phyloP scores from a whole-genome alignment of 2,888 invertebrate species.

The Heterodera filipjevi region DNA sequence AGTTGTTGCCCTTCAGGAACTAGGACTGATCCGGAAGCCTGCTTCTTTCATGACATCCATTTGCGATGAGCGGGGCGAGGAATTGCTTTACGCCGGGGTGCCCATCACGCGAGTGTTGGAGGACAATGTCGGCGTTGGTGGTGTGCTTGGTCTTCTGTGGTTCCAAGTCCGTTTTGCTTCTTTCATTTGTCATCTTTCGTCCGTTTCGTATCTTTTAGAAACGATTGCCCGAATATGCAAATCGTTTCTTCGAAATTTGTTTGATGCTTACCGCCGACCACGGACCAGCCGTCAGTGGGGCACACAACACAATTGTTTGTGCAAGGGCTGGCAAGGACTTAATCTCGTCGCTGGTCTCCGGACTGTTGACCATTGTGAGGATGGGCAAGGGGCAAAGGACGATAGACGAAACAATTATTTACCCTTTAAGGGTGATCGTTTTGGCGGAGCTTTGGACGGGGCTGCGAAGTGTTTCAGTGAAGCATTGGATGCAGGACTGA shows the following conservation, averaged over 20 bases:
- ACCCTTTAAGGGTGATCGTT: slow-evolving; percentile 82
- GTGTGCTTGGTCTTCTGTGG: slow-evolving; percentile 94
- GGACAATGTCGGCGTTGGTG: slow-evolving; percentile 93
- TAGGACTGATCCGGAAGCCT: slow-evolving; percentile 95
- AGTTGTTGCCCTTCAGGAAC: slow-evolving; percentile 73
- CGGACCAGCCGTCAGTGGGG: slow-evolving; percentile 94
- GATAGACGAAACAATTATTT: not conserved
- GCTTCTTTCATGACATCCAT: slow-evolving; percentile 99
- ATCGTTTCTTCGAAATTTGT: slow-evolving; percentile 98
- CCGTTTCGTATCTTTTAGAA: slow-evolving; percentile 47
- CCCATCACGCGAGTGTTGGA: slow-evolving; percentile 80
- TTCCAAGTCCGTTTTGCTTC: slow-evolving; percentile 78
- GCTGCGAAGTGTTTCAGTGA: slow-evolving; percentile 95
- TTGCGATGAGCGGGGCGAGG: slow-evolving; percentile 97
- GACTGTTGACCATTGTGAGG: slow-evolving; percentile 86
- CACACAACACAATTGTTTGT: slow-evolving; percentile 78
- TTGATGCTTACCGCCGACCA: slow-evolving; percentile 98
- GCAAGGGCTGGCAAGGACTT: slow-evolving; percentile 96
- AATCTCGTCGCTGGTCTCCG: slow-evolving; percentile 91
- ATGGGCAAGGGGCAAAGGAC: not conserved
- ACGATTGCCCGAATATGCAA: slow-evolving; percentile 82
- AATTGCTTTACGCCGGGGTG: slow-evolving; percentile 83
- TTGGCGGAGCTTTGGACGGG: slow-evolving; percentile 97
- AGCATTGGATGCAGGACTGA: slow-evolving; percentile 81
- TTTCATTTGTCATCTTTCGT: not conserved